Evolutionary conservation across 2,797 vertebrate species (phyloP).

Genomic region (Apogon hyalosoma): DNA sequence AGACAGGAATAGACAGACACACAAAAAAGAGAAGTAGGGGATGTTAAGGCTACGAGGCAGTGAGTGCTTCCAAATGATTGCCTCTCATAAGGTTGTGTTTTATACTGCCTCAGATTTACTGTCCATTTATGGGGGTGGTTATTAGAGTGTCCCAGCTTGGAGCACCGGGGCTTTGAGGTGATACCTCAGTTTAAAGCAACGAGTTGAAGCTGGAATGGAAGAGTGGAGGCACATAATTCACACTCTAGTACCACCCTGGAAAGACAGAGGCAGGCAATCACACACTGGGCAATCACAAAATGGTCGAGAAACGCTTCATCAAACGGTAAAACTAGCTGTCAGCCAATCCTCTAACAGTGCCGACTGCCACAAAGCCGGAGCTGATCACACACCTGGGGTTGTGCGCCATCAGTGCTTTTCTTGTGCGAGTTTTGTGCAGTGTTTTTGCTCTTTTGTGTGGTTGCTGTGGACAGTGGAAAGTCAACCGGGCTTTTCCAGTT

Average conservation of each 20-base stretch:
- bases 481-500: background rate
- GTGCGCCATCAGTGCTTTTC: constrained; percentile 11
- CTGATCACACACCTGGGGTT: constrained; percentile 36
- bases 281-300: constrained; percentile 64
- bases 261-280: constrained; percentile 70
- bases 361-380: constrained; percentile 28
- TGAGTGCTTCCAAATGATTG: constrained; percentile 68
- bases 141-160: constrained; percentile 57
- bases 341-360: constrained; percentile 51
- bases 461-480: background rate
- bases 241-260: constrained; percentile 47
- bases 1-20: constrained; percentile 31
- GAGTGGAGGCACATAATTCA: constrained; percentile 63
- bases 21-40: constrained; percentile 12
- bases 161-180: constrained; percentile 41
- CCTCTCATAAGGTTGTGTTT: constrained; percentile 71
- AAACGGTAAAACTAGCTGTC: constrained; percentile 56
- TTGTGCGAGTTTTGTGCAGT: constrained; percentile 3
- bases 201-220: constrained; percentile 41
- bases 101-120: constrained; percentile 71
- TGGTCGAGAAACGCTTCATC: constrained; percentile 62
- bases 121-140: constrained; percentile 61
- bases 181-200: constrained; percentile 60
- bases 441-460: background rate
- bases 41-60: constrained; percentile 19